Evolutionary conservation across 2,888 invertebrate species (phyloP), one percentile per base, ranked within the genome.

Genomic region (Chloromyia formosa): DNA sequence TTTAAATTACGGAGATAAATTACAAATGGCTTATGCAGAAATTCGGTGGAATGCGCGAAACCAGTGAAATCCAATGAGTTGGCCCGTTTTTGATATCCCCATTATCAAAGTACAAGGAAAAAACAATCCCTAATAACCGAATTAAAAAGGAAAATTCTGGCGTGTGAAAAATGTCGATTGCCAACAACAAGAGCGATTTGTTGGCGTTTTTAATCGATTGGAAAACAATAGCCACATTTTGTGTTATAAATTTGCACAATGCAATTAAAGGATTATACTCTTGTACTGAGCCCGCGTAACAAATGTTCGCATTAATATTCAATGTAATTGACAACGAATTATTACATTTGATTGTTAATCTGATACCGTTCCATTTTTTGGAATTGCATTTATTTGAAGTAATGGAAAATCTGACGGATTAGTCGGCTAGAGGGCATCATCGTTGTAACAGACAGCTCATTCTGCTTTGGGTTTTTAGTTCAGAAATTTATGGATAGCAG

Each of bases 1-100:
- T 66, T 66, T 66, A 66, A 66, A 66, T 66, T 45, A 66, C 22
- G 66, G 22, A 49, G 14, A 66, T 66, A 66, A 66, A 66, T 66
- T 49, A 49, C 66, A 66, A 66, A 66, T 49, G 22, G 45, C 42
- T 66, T 66, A 49, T 66, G 66, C 42, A 22, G 23, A 12, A 23
- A 49, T 20, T 20, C 12, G 49, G 49, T 35, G 27, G 27, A 4
- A 7, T 35, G 27, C 27, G 27, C 27, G 3, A 7, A 7, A 35
- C 27, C 49, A 49, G 10, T 49, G 49, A 49, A 49, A 12, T 49
- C 10, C 49, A n/a, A 49, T n/a, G 49, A n/a, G 12, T 49, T 49
- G 12, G 49, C 3, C n/a, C n/a, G n/a, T 49, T 49, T 49, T 49
- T 35, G 27, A 35, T 35, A 35, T 35, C 27, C 27, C 27, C 27